Conservation (phyloP, 2,888 invertebrate species). For the Nomada ruficornis region DNA sequence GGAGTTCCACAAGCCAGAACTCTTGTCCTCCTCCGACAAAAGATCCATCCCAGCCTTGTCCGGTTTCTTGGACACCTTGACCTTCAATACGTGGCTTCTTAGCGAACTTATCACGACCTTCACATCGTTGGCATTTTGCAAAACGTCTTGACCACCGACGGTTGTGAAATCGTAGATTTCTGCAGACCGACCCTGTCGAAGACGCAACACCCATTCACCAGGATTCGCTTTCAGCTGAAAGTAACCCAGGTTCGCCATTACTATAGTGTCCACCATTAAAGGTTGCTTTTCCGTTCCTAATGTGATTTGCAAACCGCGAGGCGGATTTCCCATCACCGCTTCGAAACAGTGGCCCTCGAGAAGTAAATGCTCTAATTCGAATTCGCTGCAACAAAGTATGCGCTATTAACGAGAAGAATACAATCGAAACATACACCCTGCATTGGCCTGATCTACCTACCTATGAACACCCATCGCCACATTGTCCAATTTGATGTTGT, state of each 20-base stretch:
- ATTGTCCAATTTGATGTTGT: constrained; percentile 97
- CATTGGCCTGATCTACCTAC: constrained; percentile 82
- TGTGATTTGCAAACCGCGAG: constrained; percentile 98
- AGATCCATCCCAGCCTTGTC: constrained; percentile 95
- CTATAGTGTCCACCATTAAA: constrained; percentile 96
- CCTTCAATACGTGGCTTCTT: constrained; percentile 95
- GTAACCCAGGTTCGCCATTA: constrained; percentile 99
- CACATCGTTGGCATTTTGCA: constrained; percentile 85
- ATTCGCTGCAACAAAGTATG: constrained; percentile 89
- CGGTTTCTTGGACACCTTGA: constrained; percentile 95
- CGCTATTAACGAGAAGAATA: not conserved
- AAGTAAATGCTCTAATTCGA: constrained; percentile 96
- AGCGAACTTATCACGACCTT: constrained; percentile 93
- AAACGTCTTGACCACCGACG: constrained; percentile 85
- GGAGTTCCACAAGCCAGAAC: constrained; percentile 95
- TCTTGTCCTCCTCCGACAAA: constrained; percentile 91
- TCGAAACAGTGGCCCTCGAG: constrained; percentile 99
- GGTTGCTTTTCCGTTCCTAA: constrained; percentile 93
- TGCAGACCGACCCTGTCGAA: constrained; percentile 96
- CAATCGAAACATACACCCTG: not conserved
- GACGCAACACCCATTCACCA: constrained; percentile 95
- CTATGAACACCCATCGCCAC: constrained; percentile 95
- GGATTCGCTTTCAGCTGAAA: constrained; percentile 99
- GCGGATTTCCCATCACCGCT: constrained; percentile 94
- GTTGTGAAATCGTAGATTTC: constrained; percentile 95